These are phyloP conservation scores for Phragmatobia fuliginosa DNA, from an alignment of 2,888 invertebrate species.

Conservation along the genomic window DNA sequence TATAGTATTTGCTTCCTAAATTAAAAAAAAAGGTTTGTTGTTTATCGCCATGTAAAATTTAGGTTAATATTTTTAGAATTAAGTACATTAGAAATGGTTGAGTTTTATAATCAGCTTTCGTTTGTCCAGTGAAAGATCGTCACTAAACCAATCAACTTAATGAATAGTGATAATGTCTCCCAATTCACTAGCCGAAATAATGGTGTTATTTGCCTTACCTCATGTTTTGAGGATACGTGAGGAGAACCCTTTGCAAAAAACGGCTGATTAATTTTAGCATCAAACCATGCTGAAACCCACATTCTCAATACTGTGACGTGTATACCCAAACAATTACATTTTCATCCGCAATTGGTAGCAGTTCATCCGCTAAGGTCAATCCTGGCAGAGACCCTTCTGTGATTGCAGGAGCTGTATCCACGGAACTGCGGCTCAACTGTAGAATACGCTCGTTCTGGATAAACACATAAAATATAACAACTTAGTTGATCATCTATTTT, in stretches of 20 bases:
- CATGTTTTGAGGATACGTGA: slow-evolving; percentile 4
- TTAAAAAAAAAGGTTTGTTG: background rate
- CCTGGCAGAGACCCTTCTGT: slow-evolving; percentile 58
- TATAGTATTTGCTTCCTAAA: background rate
- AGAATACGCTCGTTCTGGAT: slow-evolving; percentile 76
- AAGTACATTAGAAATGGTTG: background rate
- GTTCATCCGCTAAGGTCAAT: slow-evolving; percentile 72
- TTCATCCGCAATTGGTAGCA: slow-evolving; percentile 71
- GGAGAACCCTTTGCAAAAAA: background rate
- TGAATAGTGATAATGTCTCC: background rate
- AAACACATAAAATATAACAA: background rate
- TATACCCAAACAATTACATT: slow-evolving; percentile 85
- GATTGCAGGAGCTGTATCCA: slow-evolving; percentile 49
- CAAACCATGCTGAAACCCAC: slow-evolving; percentile 47
- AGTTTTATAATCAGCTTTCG: background rate
- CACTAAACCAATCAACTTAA: background rate
- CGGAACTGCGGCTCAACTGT: slow-evolving; percentile 61
- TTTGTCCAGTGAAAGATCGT: background rate
- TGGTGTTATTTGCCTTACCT: slow-evolving; percentile 11
- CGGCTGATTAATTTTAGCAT: slow-evolving; percentile 18
- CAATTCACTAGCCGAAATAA: background rate
- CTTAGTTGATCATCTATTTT: background rate
- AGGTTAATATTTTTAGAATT: no score
- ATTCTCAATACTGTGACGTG: slow-evolving; percentile 72
- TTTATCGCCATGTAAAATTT: no score